Conservation (phyloP, 23 tunicate species). For the Ascidia mentula region DNA sequence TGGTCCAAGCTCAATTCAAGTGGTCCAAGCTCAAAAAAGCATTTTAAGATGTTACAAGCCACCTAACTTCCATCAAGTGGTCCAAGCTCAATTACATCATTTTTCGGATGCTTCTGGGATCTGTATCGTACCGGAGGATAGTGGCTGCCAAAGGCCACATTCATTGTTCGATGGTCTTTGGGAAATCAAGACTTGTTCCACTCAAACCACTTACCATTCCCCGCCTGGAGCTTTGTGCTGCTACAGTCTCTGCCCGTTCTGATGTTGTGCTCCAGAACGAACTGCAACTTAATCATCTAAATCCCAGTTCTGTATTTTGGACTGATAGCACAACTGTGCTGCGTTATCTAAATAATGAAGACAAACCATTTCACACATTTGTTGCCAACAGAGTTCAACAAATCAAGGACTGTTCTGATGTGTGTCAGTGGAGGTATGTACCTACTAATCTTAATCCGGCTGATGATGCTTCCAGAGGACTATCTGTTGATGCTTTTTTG, state of each 20-base stretch:
- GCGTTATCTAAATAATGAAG: slow-evolving; percentile 26
- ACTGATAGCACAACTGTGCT: slow-evolving; percentile 58
- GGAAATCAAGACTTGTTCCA: slow-evolving; percentile 45
- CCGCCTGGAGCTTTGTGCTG: slow-evolving; percentile 50
- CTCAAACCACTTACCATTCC: slow-evolving; percentile 40
- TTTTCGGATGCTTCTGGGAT: slow-evolving; percentile 64
- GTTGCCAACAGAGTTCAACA: slow-evolving; percentile 58
- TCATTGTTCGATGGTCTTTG: slow-evolving; percentile 37
- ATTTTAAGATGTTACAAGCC: slow-evolving; percentile 46
- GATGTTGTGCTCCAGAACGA: slow-evolving; percentile 20
- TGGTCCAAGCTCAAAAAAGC: too few species aligned
- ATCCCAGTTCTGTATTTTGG: slow-evolving; percentile 35
- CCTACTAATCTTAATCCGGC: slow-evolving; percentile 36
- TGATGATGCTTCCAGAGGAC: slow-evolving; percentile 41
- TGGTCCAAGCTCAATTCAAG: slow-evolving; percentile 9
- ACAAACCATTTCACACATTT: slow-evolving; percentile 34
- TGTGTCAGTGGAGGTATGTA: slow-evolving; percentile 40
- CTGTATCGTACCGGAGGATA: slow-evolving; percentile 38
- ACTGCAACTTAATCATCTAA: slow-evolving; percentile 9
- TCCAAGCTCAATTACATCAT: slow-evolving; percentile 21
- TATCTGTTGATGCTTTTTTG: slow-evolving; percentile 19
- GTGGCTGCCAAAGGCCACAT: slow-evolving; percentile 17
- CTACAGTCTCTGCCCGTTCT: slow-evolving; percentile 20
- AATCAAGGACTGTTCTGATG: slow-evolving; percentile 22
- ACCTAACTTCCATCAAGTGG: slow-evolving; percentile 2